A percentile compares a stretch with the other conserved stretches of the same genome.
Conservation (phyloP, 1,140 invertebrate genomes). For the Hesperophylax magnus region DNA sequence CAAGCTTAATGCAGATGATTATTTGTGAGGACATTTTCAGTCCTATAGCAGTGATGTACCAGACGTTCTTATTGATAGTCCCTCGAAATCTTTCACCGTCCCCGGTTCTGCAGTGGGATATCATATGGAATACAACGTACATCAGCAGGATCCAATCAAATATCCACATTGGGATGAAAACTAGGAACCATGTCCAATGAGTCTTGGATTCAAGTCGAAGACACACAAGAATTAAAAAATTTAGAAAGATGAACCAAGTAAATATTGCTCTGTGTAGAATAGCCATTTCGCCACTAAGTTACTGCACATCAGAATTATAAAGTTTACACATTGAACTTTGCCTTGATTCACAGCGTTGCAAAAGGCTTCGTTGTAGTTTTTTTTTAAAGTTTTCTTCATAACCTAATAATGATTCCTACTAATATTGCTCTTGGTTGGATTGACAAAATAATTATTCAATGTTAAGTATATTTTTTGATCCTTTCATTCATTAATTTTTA, state of each 20-base stretch:
- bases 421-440: no score
- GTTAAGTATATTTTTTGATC: no score
- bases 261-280: conserved; percentile 91
- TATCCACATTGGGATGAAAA: conserved; percentile 94
- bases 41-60: conserved; percentile 81
- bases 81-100: conserved; percentile 73
- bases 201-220: conserved; percentile 87
- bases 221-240: conserved; percentile 89
- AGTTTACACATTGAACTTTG: no score
- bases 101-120: conserved; percentile 86
- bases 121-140: conserved; percentile 89
- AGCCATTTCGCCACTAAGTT: conserved; percentile 74
- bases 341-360: no score
- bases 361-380: no score
- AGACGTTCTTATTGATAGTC: conserved; percentile 78
- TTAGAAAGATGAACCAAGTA: conserved; percentile 91
- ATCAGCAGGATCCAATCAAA: conserved; percentile 89
- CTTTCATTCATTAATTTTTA: no score
- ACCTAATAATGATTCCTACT: no score
- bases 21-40: conserved; percentile 87
- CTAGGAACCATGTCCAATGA: conserved; percentile 95
- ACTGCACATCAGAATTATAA: no score
- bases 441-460: no score
- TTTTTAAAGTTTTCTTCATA: no score
- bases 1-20: conserved; percentile 85